Evolutionary conservation across 1,140 invertebrate genomes (phyloP).

Genomic region (Drosophila sp.): DNA sequence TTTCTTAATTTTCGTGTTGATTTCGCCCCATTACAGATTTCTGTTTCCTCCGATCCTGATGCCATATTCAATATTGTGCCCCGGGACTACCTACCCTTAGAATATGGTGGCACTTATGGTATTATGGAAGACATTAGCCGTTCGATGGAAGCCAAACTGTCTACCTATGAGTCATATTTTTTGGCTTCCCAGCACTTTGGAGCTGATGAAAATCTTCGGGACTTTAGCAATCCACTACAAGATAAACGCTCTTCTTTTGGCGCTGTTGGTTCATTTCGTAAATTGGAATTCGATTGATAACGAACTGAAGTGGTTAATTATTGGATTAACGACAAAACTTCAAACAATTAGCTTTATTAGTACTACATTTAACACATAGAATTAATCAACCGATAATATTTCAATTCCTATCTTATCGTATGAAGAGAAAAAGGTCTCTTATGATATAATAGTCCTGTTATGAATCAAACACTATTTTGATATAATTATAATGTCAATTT

Average conservation of each 20-base stretch:
- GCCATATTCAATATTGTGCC: conserved; percentile 85
- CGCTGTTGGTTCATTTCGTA: conserved; percentile 86
- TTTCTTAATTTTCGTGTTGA: no score
- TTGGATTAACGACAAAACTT: conserved; percentile 6
- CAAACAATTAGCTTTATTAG: conserved; percentile 31
- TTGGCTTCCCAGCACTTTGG: conserved; percentile 85
- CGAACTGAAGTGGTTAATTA: not conserved
- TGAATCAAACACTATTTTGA: not conserved
- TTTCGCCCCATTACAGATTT: conserved; percentile 52
- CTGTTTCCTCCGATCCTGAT: conserved; percentile 72
- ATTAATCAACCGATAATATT: not conserved
- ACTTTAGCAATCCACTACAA: conserved; percentile 81
- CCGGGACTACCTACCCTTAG: conserved; percentile 85
- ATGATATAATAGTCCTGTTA: conserved; percentile 25
- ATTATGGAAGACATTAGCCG: conserved; percentile 84
- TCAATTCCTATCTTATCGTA: conserved; percentile 26
- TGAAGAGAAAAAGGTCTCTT: not conserved
- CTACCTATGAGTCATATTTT: conserved; percentile 85
- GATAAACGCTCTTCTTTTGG: conserved; percentile 86
- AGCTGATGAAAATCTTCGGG: conserved; percentile 86
- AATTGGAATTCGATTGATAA: conserved; percentile 72
- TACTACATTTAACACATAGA: not conserved
- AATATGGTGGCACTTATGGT: conserved; percentile 86
- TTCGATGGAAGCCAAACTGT: conserved; percentile 86
- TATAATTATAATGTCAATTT: not conserved